These are phyloP conservation scores for Ctenosaura bakeri DNA, from an alignment of 2,797 vertebrate species.

Conservation along the genomic window DNA sequence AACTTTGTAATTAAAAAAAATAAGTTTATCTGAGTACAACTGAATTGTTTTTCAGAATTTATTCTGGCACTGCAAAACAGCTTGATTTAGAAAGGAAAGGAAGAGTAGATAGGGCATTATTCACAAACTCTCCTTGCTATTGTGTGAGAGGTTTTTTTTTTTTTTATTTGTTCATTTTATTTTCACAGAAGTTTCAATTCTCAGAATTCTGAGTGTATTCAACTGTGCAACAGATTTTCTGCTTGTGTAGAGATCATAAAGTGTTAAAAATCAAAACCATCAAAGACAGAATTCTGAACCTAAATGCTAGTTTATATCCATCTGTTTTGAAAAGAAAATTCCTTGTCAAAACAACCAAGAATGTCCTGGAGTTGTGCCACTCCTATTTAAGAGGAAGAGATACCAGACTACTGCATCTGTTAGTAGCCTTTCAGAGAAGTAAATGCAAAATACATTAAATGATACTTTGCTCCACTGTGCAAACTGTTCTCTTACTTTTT, in stretches of 20 bases:
- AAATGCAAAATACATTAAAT: slow-evolving; percentile 12
- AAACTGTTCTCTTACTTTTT: neutral
- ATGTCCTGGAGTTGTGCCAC: slow-evolving; percentile 22
- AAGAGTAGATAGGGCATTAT: neutral
- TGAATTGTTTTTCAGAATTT: neutral
- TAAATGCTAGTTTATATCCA: neutral
- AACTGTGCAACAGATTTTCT: neutral
- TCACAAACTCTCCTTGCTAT: neutral
- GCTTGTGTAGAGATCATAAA: neutral
- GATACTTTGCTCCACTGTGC: neutral
- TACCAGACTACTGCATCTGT: neutral
- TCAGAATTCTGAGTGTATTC: neutral
- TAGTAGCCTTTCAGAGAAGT: neutral
- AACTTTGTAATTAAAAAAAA: neutral
- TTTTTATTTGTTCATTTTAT: neutral
- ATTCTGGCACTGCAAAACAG: neutral
- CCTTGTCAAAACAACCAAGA: slow-evolving; percentile 33
- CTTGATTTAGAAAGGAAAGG: neutral
- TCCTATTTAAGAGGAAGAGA: slow-evolving; percentile 23
- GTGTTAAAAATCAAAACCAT: neutral
- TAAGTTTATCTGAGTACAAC: neutral
- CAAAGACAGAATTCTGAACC: neutral
- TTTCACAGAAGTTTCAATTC: neutral
- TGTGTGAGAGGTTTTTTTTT: neutral
- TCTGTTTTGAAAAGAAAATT: slow-evolving; percentile 1